Conservation (phyloP, 2,797 vertebrate species). For the Tiaroga cobitis region DNA sequence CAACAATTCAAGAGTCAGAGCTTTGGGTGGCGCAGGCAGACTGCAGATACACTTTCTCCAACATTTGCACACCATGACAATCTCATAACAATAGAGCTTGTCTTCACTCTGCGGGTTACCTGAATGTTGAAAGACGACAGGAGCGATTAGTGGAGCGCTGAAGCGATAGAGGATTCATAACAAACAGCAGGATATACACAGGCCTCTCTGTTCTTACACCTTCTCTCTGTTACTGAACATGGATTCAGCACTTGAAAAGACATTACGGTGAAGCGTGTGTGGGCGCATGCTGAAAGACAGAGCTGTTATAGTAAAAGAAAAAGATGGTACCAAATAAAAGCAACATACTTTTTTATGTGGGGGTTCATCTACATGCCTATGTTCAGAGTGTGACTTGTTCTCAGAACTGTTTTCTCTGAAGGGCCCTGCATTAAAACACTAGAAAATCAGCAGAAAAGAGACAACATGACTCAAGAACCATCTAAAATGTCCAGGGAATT, state of each 20-base stretch:
- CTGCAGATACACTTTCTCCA: constrained; percentile 1
- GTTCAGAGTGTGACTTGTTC: neutral
- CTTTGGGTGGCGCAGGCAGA: neutral
- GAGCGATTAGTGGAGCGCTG: constrained; percentile 13
- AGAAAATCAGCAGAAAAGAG: neutral
- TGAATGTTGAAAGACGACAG: neutral
- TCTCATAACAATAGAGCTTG: constrained; percentile 1
- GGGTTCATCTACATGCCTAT: neutral
- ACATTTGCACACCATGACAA: neutral
- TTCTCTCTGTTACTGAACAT: constrained; percentile 5
- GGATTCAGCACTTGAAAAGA: constrained; percentile 45
- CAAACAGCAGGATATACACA: constrained; percentile 26
- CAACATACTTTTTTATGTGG: constrained; percentile 2
- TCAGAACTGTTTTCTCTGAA: constrained; percentile 20
- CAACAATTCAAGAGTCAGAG: neutral
- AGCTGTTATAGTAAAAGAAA: neutral
- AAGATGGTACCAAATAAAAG: constrained; percentile 21
- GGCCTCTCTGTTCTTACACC: constrained; percentile 21
- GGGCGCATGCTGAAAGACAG: constrained; percentile 37
- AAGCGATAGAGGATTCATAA: constrained; percentile 15
- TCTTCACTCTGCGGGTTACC: constrained; percentile 2
- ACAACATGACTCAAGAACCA: neutral
- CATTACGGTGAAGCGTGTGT: constrained; percentile 37
- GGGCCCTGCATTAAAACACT: constrained; percentile 2
- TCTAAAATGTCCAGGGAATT: neutral